A percentile compares a stretch with the other conserved stretches of the same genome.
phyloP scores from a whole-genome alignment of 1,140 invertebrate genomes.

The Caenorhabditis briggsae region DNA sequence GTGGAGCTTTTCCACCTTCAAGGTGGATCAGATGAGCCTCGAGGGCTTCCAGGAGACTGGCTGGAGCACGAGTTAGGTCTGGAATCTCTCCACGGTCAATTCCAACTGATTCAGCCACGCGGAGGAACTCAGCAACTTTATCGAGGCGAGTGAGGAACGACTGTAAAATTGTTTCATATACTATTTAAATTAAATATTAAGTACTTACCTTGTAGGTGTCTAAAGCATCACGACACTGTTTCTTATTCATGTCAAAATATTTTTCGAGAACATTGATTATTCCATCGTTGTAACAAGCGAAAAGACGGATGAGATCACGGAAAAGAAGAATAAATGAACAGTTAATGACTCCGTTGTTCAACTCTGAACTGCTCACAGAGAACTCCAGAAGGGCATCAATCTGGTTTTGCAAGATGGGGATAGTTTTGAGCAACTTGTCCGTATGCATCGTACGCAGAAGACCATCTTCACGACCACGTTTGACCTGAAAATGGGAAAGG shows the following conservation, averaged over 20 bases:
- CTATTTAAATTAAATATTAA: not conserved
- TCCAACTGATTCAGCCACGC: constrained; percentile 96
- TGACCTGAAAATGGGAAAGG: constrained; percentile 71
- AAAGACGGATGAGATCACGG: constrained; percentile 96
- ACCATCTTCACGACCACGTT: constrained; percentile 91
- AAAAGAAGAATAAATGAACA: constrained; percentile 98
- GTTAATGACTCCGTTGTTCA: constrained; percentile 97
- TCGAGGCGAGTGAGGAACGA: constrained; percentile 87
- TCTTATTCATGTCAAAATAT: constrained; percentile 99
- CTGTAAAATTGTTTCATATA: not conserved
- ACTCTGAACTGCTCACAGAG: constrained; percentile 90
- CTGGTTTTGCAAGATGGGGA: constrained; percentile 94
- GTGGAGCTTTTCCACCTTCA: constrained; percentile 81
- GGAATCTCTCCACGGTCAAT: constrained; percentile 99
- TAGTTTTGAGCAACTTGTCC: constrained; percentile 94
- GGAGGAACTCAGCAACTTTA: constrained; percentile 96
- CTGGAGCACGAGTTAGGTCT: constrained; percentile 97
- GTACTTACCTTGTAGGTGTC: constrained; percentile 93
- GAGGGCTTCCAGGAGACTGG: constrained; percentile 94
- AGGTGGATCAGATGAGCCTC: constrained; percentile 93
- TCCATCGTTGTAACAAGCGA: constrained; percentile 98
- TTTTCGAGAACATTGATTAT: constrained; percentile 99
- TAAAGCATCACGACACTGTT: constrained; percentile 92
- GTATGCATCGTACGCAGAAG: constrained; percentile 95
- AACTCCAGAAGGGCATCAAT: constrained; percentile 95